phyloP scores from a whole-genome alignment of 2,113 vertebrate species.

The Anarrhichthys ocellatus region DNA sequence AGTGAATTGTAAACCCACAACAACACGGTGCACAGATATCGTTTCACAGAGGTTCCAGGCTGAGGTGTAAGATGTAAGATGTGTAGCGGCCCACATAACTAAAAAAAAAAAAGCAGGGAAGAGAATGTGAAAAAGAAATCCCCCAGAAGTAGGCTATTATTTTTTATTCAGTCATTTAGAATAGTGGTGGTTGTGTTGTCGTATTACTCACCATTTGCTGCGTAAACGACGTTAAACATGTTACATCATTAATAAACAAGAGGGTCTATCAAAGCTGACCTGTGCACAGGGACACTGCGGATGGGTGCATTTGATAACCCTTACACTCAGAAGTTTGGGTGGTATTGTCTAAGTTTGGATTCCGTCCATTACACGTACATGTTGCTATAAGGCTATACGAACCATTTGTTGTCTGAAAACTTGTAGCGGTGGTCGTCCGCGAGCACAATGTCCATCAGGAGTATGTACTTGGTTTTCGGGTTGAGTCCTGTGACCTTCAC shows the following conservation, averaged over 20 bases:
- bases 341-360: background rate
- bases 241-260: conserved; percentile 1
- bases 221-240: background rate
- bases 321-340: background rate
- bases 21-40: background rate
- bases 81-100: background rate
- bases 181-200: background rate
- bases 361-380: background rate
- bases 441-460: conserved; percentile 96
- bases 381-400: conserved; percentile 51
- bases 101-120: background rate
- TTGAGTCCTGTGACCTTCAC: conserved; percentile 97
- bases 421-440: conserved; percentile 97
- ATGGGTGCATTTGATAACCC: background rate
- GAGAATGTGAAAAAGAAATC: background rate
- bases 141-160: background rate
- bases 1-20: conserved; percentile 21
- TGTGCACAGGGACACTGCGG: background rate
- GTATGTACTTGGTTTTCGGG: conserved; percentile 98
- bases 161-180: background rate
- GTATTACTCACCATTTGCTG: background rate
- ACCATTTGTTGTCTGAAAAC: conserved; percentile 99
- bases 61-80: background rate
- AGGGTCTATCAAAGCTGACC: background rate
- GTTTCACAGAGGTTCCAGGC: background rate